These are phyloP conservation scores for Noctua comes DNA, from an alignment of 2,888 invertebrate species.

Conservation along the genomic window DNA sequence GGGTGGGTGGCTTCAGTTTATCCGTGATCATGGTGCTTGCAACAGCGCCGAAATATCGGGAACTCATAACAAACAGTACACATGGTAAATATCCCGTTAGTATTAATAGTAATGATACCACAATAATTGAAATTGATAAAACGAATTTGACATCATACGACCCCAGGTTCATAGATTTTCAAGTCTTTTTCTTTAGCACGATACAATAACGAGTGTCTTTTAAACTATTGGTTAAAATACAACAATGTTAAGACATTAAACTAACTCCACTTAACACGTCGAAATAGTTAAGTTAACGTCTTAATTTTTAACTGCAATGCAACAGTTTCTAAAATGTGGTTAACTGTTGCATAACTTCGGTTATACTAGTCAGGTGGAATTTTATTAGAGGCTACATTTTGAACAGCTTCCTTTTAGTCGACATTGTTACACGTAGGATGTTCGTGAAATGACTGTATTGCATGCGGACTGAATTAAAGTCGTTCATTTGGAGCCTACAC, in stretches of 20 bases:
- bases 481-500: too few species aligned
- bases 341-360: conserved; percentile 39
- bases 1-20: too few species aligned
- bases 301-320: not conserved
- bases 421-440: not conserved
- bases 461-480: not conserved
- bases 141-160: not conserved
- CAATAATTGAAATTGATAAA: not conserved
- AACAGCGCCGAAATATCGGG: too few species aligned
- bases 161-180: not conserved
- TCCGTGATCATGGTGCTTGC: too few species aligned
- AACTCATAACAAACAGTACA: too few species aligned
- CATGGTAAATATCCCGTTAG: too few species aligned
- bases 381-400: conserved; percentile 2
- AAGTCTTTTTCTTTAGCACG: not conserved
- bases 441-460: not conserved
- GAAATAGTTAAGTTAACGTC: conserved; percentile 22
- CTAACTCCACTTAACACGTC: not conserved
- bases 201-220: not conserved
- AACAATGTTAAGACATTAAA: not conserved
- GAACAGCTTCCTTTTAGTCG: not conserved
- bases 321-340: conserved; percentile 29
- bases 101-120: not conserved
- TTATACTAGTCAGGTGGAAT: conserved; percentile 1
- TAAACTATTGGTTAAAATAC: not conserved